Conservation (phyloP, 2,113 vertebrate genomes). For the Ranitomeya variabilis region DNA sequence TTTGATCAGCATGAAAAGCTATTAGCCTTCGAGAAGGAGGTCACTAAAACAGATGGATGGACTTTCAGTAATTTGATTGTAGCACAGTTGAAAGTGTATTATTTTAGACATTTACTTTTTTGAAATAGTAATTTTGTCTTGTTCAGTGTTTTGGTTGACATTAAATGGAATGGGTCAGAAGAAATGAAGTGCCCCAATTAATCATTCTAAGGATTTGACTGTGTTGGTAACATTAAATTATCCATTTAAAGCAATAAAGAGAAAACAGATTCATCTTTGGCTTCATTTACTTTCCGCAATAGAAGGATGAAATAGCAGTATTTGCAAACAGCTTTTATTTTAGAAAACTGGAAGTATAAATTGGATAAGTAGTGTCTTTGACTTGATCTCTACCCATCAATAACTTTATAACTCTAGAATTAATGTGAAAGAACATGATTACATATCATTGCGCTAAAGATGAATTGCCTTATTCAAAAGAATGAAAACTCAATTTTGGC, state of each 20-base stretch:
- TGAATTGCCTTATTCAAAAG: neutral
- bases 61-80: slow-evolving; percentile 51
- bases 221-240: slow-evolving; percentile 29
- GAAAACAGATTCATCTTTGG: neutral
- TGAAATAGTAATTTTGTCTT: neutral
- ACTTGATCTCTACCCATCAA: neutral
- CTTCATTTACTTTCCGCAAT: neutral
- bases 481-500: neutral
- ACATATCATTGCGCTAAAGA: neutral
- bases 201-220: slow-evolving; percentile 29
- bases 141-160: slow-evolving; percentile 37
- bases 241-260: neutral
- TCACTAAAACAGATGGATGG: slow-evolving; percentile 54
- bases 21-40: slow-evolving; percentile 48
- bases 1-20: slow-evolving; percentile 54
- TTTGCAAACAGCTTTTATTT: neutral
- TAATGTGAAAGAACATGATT: neutral
- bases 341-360: neutral
- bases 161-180: slow-evolving; percentile 32
- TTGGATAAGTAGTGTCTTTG: neutral
- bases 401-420: neutral
- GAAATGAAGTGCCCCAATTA: slow-evolving; percentile 41
- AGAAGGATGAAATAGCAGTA: neutral
- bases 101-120: slow-evolving; percentile 38
- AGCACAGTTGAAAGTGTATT: slow-evolving; percentile 32